phyloP scores from a whole-genome alignment of 2,113 vertebrate genomes.

The Tragelaphus imberbis region DNA sequence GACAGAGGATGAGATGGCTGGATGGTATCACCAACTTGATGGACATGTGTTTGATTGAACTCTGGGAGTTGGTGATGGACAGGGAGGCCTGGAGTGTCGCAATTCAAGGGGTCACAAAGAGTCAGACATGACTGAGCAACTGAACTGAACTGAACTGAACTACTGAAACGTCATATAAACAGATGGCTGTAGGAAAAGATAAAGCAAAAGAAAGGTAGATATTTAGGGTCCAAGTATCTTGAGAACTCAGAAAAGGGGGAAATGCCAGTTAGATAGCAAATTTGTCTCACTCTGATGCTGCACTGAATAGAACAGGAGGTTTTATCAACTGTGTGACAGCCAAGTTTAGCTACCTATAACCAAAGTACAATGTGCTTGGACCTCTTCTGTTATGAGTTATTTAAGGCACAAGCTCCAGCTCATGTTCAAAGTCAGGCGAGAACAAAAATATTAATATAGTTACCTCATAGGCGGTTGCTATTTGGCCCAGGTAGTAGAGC shows the following conservation, averaged over 20 bases:
- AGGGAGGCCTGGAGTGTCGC: too few species aligned
- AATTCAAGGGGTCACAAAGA: too few species aligned
- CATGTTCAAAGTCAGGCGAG: neutral
- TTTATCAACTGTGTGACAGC: neutral
- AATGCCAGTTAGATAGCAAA: neutral
- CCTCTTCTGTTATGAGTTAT: neutral
- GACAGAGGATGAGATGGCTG: too few species aligned
- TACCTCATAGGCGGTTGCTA: neutral
- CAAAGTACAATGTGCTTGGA: neutral
- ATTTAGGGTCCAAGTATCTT: neutral
- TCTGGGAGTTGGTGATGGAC: too few species aligned
- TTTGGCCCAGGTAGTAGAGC: neutral
- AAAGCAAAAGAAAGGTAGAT: neutral
- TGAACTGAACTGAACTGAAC: too few species aligned
- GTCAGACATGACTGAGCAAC: accelerated
- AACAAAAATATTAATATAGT: neutral
- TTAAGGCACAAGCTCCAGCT: neutral
- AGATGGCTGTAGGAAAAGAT: neutral
- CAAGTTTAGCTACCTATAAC: neutral
- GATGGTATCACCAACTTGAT: too few species aligned
- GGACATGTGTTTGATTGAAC: too few species aligned
- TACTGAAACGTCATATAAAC: neutral
- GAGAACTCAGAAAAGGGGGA: neutral
- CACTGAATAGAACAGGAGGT: accelerated
- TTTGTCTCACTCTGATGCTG: neutral